These are phyloP conservation scores for Agrochola circellaris DNA, from an alignment of 2,888 invertebrate species.

Conservation along the genomic window DNA sequence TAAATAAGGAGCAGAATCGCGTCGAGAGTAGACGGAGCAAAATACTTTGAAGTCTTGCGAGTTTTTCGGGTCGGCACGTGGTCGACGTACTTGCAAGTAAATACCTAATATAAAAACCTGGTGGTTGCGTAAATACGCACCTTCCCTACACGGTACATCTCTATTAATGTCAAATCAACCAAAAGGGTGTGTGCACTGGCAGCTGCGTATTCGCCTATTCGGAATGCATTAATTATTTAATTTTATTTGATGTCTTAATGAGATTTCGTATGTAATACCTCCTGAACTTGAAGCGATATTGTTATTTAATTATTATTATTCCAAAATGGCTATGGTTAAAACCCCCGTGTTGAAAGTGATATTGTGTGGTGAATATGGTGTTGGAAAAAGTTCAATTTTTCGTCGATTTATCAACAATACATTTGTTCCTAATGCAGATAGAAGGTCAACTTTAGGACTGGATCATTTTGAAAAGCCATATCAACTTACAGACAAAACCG, in stretches of 20 bases:
- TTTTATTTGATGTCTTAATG: constrained; percentile 14
- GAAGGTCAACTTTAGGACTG: constrained; percentile 96
- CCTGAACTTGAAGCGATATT: constrained; percentile 14
- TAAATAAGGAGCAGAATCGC: no score
- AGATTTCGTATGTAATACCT: constrained; percentile 12
- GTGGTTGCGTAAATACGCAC: no score
- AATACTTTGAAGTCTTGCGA: no score
- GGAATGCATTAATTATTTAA: constrained; percentile 24
- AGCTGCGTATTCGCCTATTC: constrained; percentile 17
- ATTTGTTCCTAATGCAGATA: constrained; percentile 95
- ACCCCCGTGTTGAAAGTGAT: constrained; percentile 97
- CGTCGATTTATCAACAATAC: constrained; percentile 97
- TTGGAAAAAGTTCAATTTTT: constrained; percentile 98
- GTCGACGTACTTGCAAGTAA: no score
- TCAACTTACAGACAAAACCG: constrained; percentile 93
- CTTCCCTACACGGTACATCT: constrained; percentile 1
- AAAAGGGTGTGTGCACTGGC: constrained; percentile 52
- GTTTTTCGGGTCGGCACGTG: no score
- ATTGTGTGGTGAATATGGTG: constrained; percentile 98
- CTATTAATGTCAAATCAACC: constrained; percentile 20
- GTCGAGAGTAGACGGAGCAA: no score
- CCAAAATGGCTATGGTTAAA: constrained; percentile 94
- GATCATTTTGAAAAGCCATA: constrained; percentile 97
- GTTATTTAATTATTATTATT: constrained; percentile 1
- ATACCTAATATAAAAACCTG: no score